These are phyloP conservation scores for Grammomys dolichurus DNA, from an alignment of 2,113 vertebrate genomes.

Conservation along the genomic window DNA sequence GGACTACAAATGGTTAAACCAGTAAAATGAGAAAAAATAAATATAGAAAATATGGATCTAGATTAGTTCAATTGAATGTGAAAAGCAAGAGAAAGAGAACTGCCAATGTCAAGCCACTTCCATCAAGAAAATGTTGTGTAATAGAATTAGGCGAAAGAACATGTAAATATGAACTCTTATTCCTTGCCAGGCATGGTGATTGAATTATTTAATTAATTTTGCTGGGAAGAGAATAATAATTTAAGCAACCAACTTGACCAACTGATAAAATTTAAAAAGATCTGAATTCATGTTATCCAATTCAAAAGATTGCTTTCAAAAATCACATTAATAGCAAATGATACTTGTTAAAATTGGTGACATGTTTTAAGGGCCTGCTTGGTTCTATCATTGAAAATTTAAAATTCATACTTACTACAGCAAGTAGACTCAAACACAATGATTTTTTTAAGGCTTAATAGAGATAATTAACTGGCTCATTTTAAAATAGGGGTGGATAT, in stretches of 20 bases:
- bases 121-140: neutral
- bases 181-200: neutral
- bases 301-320: constrained; percentile 24
- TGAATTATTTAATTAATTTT: constrained; percentile 23
- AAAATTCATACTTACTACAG: neutral
- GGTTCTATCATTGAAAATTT: neutral
- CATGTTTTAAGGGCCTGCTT: neutral
- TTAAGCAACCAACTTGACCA: neutral
- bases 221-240: neutral
- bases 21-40: neutral
- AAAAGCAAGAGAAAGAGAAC: neutral
- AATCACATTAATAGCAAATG: neutral
- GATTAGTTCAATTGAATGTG: neutral
- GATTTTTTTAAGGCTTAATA: neutral
- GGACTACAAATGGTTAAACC: neutral
- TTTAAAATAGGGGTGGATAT: neutral
- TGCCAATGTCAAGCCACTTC: neutral
- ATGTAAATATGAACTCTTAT: neutral
- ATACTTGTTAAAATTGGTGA: neutral
- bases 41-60: neutral
- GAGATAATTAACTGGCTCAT: neutral
- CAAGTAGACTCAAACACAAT: neutral
- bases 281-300: constrained; percentile 1
- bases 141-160: neutral
- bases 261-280: neutral